Percentiles rank a stretch among this genome's conserved stretches.
Evolutionary conservation across 2,113 vertebrate species (phyloP).

Genomic region (Phaetusa simplex): DNA sequence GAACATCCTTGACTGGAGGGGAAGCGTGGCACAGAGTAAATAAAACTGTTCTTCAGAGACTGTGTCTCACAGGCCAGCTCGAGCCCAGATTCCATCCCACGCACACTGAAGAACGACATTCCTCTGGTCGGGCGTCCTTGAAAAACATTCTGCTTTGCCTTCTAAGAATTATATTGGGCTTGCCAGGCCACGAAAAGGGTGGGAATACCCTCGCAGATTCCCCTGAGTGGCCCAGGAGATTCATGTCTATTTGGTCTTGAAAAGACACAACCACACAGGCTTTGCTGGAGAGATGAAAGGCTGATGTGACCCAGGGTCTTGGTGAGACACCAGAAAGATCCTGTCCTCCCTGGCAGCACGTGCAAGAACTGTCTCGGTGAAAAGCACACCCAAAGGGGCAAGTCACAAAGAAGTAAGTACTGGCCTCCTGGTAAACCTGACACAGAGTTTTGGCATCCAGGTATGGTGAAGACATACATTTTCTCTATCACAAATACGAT

Average conservation of each 20-base stretch:
- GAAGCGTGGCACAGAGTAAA: conserved; percentile 40
- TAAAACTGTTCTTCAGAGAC: conserved; percentile 20
- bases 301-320: neutral
- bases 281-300: neutral
- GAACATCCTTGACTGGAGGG: conserved; percentile 56
- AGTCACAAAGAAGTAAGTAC: neutral
- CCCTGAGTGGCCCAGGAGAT: neutral
- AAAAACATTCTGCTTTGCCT: conserved; percentile 9
- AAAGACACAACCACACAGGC: neutral
- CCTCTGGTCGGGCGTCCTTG: conserved; percentile 25
- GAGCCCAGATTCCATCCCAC: conserved; percentile 40
- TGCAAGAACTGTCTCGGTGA: neutral
- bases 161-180: neutral
- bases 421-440: neutral
- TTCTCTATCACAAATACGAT: neutral
- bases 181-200: neutral
- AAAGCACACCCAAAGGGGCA: neutral
- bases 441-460: neutral
- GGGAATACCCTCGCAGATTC: neutral
- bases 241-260: accelerated
- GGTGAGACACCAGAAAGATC: neutral
- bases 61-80: neutral
- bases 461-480: neutral
- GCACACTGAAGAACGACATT: neutral
- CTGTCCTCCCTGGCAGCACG: neutral